These are phyloP conservation scores for Trypoxylus dichotomus DNA, from an alignment of 1,140 invertebrate species.

Conservation along the genomic window DNA sequence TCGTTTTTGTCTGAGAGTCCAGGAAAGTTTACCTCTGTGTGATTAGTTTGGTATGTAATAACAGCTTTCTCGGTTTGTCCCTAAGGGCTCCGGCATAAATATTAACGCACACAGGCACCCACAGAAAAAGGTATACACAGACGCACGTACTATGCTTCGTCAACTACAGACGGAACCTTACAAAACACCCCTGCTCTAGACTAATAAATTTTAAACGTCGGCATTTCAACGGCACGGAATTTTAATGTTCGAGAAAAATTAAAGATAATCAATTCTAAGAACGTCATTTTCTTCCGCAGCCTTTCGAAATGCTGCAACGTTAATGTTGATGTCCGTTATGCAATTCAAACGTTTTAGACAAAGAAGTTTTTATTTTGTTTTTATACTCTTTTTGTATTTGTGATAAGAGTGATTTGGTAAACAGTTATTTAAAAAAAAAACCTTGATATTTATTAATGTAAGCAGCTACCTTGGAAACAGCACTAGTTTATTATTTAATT, in stretches of 20 bases:
- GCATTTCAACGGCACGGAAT: not conserved
- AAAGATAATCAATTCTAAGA: not conserved
- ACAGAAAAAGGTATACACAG: not conserved
- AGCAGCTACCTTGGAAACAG: no score
- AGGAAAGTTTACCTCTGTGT: constrained; percentile 17
- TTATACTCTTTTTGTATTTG: no score
- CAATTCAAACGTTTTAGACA: not conserved
- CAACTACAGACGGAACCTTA: not conserved
- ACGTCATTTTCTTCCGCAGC: not conserved
- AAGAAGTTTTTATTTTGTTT: not conserved
- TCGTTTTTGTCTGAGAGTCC: constrained; percentile 2
- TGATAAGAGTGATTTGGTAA: no score
- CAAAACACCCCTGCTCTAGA: constrained; percentile 21
- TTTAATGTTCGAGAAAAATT: constrained; percentile 13
- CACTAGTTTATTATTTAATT: no score
- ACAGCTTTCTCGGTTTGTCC: constrained; percentile 26
- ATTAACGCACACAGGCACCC: not conserved
- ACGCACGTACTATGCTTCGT: not conserved
- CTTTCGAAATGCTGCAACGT: not conserved
- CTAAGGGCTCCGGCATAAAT: constrained; percentile 26
- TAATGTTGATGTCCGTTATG: no score
- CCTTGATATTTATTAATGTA: no score
- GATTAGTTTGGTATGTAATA: constrained; percentile 29
- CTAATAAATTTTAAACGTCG: constrained; percentile 23
- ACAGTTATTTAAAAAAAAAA: no score